Evolutionary conservation across 2,113 vertebrate genomes (phyloP).

Genomic region (Cavia aperea): DNA sequence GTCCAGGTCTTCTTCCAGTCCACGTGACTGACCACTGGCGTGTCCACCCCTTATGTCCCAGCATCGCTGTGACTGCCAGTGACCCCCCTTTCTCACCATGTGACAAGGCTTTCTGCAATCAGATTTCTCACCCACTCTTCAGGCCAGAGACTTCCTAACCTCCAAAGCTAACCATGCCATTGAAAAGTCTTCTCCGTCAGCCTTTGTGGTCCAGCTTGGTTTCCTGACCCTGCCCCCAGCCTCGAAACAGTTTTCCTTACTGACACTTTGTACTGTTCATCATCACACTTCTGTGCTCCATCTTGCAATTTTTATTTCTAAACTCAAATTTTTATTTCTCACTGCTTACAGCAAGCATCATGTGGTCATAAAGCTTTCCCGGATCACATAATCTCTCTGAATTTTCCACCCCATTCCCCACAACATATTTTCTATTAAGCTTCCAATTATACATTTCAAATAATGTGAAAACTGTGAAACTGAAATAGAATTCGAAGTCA

Average conservation of each 20-base stretch:
- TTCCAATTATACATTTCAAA: slow-evolving; percentile 47
- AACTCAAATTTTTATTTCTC: not conserved
- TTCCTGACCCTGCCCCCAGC: not conserved
- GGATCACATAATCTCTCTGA: not conserved
- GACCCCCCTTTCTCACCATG: not conserved
- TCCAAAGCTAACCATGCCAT: not conserved
- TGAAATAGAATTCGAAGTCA: slow-evolving; percentile 50
- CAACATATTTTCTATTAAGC: slow-evolving; percentile 31
- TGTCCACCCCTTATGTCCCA: not conserved
- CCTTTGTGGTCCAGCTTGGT: not conserved
- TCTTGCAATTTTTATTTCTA: not conserved
- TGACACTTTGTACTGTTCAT: not conserved
- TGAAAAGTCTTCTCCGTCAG: not conserved
- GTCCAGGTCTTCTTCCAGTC: not conserved
- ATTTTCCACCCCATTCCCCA: not conserved
- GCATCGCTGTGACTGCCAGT: not conserved
- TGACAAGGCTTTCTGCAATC: not conserved
- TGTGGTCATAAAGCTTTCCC: not conserved
- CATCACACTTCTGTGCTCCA: not conserved
- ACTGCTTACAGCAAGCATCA: not conserved
- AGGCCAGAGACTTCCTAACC: not conserved
- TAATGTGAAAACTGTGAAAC: slow-evolving; percentile 43
- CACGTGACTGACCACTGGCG: not conserved
- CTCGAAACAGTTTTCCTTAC: not conserved
- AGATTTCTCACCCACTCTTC: not conserved